These are phyloP conservation scores for Harpalus rubripes DNA, from an alignment of 2,888 invertebrate genomes.

Conservation along the genomic window DNA sequence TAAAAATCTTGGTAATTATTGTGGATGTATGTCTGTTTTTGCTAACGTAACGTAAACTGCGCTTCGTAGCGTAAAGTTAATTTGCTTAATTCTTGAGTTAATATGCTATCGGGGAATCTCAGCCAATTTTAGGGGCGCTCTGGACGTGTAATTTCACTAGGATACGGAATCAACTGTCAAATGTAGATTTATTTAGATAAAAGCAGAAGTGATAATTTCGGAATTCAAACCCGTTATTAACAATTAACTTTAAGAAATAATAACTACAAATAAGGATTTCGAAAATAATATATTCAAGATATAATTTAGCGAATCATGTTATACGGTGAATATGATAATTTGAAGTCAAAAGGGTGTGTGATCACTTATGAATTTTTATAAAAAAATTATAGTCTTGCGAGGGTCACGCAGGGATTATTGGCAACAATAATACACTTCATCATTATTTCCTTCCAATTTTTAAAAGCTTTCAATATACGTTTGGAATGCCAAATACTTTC, in stretches of 20 bases:
- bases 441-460: too few species aligned
- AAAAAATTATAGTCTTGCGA: too few species aligned
- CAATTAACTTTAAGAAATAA: background rate
- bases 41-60: slow-evolving; percentile 4
- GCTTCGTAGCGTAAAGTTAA: slow-evolving; percentile 18
- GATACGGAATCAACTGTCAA: slow-evolving; percentile 2
- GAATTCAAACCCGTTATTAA: background rate
- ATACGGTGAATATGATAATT: too few species aligned
- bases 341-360: too few species aligned
- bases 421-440: too few species aligned
- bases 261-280: background rate
- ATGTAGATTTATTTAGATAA: background rate
- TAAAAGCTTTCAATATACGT: too few species aligned
- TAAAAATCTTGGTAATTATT: slow-evolving; percentile 61
- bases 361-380: too few species aligned
- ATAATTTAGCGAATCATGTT: too few species aligned
- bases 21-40: slow-evolving; percentile 51
- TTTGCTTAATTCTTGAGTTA: slow-evolving; percentile 40
- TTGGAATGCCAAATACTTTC: too few species aligned
- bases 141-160: background rate
- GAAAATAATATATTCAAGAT: background rate
- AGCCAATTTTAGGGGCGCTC: slow-evolving; percentile 5
- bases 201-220: background rate
- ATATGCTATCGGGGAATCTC: slow-evolving; percentile 34
- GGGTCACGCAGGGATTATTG: too few species aligned